Evolutionary conservation across 2,113 vertebrate species (phyloP), one percentile per base, ranked within the genome.

Genomic region (Halichoerus grypus): DNA sequence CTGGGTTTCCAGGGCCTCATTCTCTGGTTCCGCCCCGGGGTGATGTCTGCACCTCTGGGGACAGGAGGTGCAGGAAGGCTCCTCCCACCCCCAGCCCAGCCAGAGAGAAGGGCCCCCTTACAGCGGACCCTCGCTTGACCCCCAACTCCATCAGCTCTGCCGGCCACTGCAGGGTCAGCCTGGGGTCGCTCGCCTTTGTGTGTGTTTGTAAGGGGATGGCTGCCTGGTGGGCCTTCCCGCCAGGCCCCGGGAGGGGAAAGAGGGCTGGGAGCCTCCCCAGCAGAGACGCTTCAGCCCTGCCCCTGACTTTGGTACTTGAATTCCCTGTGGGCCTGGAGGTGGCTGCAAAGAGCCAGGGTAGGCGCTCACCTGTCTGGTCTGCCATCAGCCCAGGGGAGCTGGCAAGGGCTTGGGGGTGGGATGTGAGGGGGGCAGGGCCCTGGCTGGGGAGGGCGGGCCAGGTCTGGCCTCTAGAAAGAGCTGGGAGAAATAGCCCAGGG

Each of bases 141-240:
- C 98, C 98, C 97, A 97, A 96, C 89, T 98, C 98, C 97, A 87
- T 97, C 97, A 96, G 96, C 97, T 98, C 97, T 69, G 67, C 16
- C 0, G 97, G 97, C 97, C 94, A 95, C 86, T 92, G 95, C 88
- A 95, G 98, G 98, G 98, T 98, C 97, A 92, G 86, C 31, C 15
- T n/a, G 67, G 96, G 98, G 98, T 97, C 94, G 88, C 92, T 82
- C 16, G 84, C 94, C 96, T 98, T 97, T 97, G 97, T 97, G 96
- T 65, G 95, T 3, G 21, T 49, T 19, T 31, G 51, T 74, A 67
- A 90, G 94, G 85, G n/a, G 91, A 97, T 95, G 94, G 96, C 85
- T 89, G 92, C 98, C 97, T 95, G 95, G 97, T 65, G 97, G 95
- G 77, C 76, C 59, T 83, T 79, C 57, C 67, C 49, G 79, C 16